phyloP scores from a whole-genome alignment of 2,113 vertebrate species.

The Xyliphius kryptos region DNA sequence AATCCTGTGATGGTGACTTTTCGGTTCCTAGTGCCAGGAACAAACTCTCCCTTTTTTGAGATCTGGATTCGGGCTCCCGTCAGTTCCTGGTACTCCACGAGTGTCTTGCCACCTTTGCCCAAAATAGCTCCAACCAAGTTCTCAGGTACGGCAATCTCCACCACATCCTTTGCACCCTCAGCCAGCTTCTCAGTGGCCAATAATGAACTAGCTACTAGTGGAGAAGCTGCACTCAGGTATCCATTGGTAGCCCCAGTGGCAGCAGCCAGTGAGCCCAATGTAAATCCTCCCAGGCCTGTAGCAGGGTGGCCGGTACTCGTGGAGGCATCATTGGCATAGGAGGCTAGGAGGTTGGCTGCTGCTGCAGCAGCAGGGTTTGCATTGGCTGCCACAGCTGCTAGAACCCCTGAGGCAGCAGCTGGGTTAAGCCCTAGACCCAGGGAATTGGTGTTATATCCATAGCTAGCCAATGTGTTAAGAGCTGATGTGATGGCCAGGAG shows the following conservation, averaged over 20 bases:
- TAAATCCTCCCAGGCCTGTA: constrained; percentile 70
- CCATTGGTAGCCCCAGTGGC: constrained; percentile 80
- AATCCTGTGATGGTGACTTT: constrained; percentile 92
- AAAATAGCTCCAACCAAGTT: constrained; percentile 91
- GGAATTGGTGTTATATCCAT: constrained; percentile 91
- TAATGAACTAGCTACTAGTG: constrained; percentile 76
- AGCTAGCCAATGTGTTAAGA: constrained; percentile 89
- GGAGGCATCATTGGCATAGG: constrained; percentile 80
- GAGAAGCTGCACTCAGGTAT: constrained; percentile 79
- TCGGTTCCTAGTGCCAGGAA: constrained; percentile 90
- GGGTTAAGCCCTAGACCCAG: constrained; percentile 85
- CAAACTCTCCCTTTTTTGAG: constrained; percentile 94
- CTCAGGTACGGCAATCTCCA: constrained; percentile 89
- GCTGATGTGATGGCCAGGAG: constrained; percentile 87
- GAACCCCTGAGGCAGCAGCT: constrained; percentile 77
- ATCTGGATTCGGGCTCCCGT: constrained; percentile 91
- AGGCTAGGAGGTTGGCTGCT: constrained; percentile 82
- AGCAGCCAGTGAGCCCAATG: constrained; percentile 75
- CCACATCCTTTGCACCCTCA: constrained; percentile 85
- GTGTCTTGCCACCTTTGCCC: constrained; percentile 89
- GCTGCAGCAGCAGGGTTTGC: constrained; percentile 84
- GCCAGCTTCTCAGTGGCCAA: constrained; percentile 80
- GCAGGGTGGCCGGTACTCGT: constrained; percentile 65
- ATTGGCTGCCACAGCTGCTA: constrained; percentile 80
- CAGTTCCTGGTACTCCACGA: constrained; percentile 94